phyloP scores from a whole-genome alignment of 2,888 invertebrate genomes.

The Leptopilina syphax region DNA sequence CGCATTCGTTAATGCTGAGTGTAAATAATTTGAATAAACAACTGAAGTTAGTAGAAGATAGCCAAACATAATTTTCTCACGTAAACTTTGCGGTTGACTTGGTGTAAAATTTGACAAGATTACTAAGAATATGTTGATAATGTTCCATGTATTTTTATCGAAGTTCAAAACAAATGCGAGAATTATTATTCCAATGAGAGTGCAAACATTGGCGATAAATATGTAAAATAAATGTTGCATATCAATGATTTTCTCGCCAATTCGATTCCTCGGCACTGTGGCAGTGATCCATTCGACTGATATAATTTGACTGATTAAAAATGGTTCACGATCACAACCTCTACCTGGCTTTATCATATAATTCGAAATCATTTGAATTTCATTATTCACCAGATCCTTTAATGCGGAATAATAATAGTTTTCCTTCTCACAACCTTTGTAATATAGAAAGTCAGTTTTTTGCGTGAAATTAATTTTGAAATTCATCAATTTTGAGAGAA shows the following conservation, averaged over 20 bases:
- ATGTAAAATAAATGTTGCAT: background rate
- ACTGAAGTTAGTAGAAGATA: background rate
- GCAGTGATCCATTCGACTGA: background rate
- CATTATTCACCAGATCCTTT: background rate
- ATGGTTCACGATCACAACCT: background rate
- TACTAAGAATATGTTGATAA: background rate
- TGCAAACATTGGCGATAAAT: background rate
- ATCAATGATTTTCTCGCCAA: background rate
- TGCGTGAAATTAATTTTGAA: background rate
- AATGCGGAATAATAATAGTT: background rate
- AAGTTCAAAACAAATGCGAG: background rate
- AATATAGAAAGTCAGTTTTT: background rate
- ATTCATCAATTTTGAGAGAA: background rate
- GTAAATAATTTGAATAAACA: background rate
- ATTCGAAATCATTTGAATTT: background rate
- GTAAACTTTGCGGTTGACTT: background rate
- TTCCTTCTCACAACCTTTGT: background rate
- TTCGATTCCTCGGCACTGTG: background rate
- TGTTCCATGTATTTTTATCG: background rate
- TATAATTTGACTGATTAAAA: background rate
- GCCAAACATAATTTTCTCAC: background rate
- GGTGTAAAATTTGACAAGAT: background rate
- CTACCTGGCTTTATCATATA: background rate
- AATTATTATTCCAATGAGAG: background rate
- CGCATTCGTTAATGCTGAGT: background rate